Evolutionary conservation across 2,113 vertebrate genomes (phyloP).

Genomic region (Oreocharis arfaki): DNA sequence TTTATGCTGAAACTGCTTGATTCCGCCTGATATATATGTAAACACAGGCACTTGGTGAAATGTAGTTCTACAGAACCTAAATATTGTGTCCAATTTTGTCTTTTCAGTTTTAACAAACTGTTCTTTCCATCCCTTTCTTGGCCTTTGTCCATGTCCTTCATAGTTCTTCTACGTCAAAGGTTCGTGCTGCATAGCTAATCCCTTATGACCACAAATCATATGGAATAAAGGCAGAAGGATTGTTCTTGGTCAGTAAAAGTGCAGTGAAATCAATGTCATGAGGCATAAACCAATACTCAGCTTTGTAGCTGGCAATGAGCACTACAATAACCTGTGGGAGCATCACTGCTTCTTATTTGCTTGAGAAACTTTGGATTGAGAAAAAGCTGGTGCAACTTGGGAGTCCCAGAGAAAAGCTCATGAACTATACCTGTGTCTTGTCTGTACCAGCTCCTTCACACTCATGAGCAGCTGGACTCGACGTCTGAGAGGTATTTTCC

Average conservation of each 20-base stretch:
- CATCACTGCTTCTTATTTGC: neutral
- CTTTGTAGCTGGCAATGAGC: neutral
- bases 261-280: neutral
- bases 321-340: neutral
- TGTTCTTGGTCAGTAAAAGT: neutral
- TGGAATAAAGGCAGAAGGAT: neutral
- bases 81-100: neutral
- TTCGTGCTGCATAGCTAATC: neutral
- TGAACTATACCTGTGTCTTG: neutral
- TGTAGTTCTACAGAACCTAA: neutral
- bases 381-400: neutral
- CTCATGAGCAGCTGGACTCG: neutral
- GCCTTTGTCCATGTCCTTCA: neutral
- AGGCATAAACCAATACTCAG: neutral
- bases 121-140: neutral
- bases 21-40: neutral
- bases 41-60: neutral
- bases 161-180: neutral
- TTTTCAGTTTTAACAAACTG: neutral
- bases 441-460: neutral
- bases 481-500: neutral
- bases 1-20: neutral
- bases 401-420: neutral
- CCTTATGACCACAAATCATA: neutral
- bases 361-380: neutral